Conservation (phyloP, 2,888 invertebrate genomes). For the Schrankia costaestrigalis region DNA sequence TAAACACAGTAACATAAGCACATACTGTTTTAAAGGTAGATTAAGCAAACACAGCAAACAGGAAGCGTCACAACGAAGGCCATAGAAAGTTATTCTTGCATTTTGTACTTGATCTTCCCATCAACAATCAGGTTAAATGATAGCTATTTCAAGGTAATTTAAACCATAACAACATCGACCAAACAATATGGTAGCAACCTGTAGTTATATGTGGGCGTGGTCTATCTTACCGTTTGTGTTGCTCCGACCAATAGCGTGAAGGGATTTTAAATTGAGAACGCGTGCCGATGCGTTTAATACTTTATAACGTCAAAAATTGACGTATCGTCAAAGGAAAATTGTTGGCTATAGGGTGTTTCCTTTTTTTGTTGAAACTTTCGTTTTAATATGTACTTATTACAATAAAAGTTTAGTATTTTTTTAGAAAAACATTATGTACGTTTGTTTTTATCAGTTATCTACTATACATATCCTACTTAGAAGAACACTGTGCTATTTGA, state of each 20-base stretch:
- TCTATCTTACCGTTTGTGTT: conserved; percentile 25
- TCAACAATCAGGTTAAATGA: conserved; percentile 17
- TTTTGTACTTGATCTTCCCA: conserved; percentile 25
- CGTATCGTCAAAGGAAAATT: conserved; percentile 57
- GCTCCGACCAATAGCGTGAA: conserved; percentile 45
- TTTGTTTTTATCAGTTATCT: too few relatives aligned
- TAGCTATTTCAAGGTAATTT: conserved; percentile 21
- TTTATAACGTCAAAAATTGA: conserved; percentile 60
- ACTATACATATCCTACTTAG: too few relatives aligned
- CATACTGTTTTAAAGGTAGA: too few relatives aligned
- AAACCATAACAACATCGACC: conserved; percentile 39
- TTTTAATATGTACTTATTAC: too few relatives aligned
- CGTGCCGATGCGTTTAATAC: conserved; percentile 62
- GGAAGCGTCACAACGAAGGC: too few relatives aligned
- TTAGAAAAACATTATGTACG: too few relatives aligned
- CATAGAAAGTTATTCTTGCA: too few relatives aligned
- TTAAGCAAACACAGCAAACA: too few relatives aligned
- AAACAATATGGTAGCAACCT: conserved; percentile 44
- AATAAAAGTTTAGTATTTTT: too few relatives aligned
- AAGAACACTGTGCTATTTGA: too few relatives aligned
- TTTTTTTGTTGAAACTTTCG: too few relatives aligned
- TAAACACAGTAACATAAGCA: too few relatives aligned
- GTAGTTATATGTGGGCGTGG: conserved; percentile 44
- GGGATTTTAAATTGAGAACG: conserved; percentile 56
- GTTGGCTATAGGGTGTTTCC: conserved; percentile 50